A percentile compares a stretch with the other conserved stretches of the same genome.
These are phyloP conservation scores for Parnassius mnemosyne DNA, from an alignment of 2,888 invertebrate genomes.

Conservation along the genomic window DNA sequence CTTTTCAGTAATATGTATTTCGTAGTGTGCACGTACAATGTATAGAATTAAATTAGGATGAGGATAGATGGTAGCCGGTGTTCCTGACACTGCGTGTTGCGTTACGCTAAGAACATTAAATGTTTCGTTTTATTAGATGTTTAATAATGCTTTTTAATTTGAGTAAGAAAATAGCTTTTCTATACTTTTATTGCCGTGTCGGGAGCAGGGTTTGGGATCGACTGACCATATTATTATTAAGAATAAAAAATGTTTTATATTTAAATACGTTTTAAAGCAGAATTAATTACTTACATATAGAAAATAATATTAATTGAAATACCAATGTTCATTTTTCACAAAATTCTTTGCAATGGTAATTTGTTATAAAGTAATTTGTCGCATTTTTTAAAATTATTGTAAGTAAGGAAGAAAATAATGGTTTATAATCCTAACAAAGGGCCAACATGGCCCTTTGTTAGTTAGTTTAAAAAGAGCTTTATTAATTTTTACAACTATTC, in stretches of 20 bases:
- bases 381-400: conserved; percentile 34
- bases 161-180: conserved; percentile 30
- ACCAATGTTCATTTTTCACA: conserved; percentile 55
- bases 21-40: conserved; percentile 30
- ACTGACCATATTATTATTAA: conserved; percentile 65
- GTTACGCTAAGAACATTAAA: conserved; percentile 16
- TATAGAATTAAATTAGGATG: conserved; percentile 44
- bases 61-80: conserved; percentile 40
- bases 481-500: conserved; percentile 16
- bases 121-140: conserved; percentile 24
- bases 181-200: conserved; percentile 53
- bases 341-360: conserved; percentile 46
- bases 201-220: conserved; percentile 63
- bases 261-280: conserved; percentile 50
- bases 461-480: conserved; percentile 11
- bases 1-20: conserved; percentile 28
- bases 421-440: conserved; percentile 18
- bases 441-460: no score
- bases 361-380: conserved; percentile 36
- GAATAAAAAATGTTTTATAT: conserved; percentile 66
- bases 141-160: conserved; percentile 3
- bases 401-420: conserved; percentile 12
- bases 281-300: conserved; percentile 51
- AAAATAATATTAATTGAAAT: conserved; percentile 57
- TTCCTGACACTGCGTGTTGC: conserved; percentile 57